Percentiles rank a stretch among this genome's conserved stretches.
Evolutionary conservation across 2,888 invertebrate species (phyloP).

Genomic region (Andrena minutula): DNA sequence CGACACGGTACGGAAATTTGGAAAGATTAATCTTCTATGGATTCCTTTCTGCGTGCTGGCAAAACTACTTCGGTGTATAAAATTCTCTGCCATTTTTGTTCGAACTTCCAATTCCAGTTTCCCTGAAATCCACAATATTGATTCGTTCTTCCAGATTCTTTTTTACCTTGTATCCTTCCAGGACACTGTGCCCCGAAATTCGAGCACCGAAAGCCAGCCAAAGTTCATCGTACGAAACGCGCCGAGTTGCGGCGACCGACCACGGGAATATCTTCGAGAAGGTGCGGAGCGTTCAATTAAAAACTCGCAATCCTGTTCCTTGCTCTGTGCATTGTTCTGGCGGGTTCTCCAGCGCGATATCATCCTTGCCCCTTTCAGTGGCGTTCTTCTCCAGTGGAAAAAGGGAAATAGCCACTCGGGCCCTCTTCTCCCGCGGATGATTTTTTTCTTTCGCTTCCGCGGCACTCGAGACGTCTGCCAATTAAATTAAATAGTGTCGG

Average conservation of each 20-base stretch:
- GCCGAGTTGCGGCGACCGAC: slow-evolving; percentile 51
- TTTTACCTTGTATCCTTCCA: neutral
- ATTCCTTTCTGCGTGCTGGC: too few species aligned
- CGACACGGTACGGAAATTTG: too few species aligned
- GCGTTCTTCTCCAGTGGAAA: slow-evolving; percentile 12
- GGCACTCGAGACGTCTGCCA: slow-evolving; percentile 80
- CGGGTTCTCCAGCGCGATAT: slow-evolving; percentile 1
- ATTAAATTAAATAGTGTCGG: slow-evolving; percentile 76
- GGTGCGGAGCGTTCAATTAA: slow-evolving; percentile 43
- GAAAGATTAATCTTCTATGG: too few species aligned
- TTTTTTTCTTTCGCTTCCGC: slow-evolving; percentile 61
- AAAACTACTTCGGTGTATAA: too few species aligned
- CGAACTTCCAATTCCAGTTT: too few species aligned
- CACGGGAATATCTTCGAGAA: slow-evolving; percentile 6
- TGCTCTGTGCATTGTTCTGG: slow-evolving; percentile 35
- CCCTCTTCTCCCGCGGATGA: neutral
- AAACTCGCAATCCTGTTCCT: slow-evolving; percentile 5
- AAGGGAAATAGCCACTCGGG: slow-evolving; percentile 39
- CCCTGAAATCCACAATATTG: neutral
- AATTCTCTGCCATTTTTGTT: too few species aligned
- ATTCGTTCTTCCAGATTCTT: neutral
- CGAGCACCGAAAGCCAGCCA: slow-evolving; percentile 73
- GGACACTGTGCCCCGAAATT: slow-evolving; percentile 71
- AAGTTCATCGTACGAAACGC: slow-evolving; percentile 59
- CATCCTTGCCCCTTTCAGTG: neutral